Percentiles rank a stretch among this genome's conserved stretches.
Evolutionary conservation across 1,140 invertebrate genomes (phyloP).

Genomic region (Neodiprion fabricii): DNA sequence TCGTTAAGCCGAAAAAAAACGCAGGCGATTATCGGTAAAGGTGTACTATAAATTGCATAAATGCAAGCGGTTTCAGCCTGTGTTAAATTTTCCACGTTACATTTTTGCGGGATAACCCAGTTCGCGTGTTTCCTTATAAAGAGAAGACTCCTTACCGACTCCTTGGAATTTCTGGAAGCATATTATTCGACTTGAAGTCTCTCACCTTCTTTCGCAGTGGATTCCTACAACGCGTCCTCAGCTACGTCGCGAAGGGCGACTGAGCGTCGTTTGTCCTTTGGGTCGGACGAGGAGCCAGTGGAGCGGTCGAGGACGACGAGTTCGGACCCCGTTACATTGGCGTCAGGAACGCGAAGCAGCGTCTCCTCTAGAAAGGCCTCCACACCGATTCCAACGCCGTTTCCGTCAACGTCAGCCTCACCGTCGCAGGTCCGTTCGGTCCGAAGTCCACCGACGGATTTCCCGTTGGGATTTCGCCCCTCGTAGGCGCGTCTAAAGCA

Average conservation of each 20-base stretch:
- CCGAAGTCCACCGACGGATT: constrained; percentile 1
- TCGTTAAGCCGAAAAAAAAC: too few species aligned
- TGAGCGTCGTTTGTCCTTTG: not conserved
- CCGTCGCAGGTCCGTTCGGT: not conserved
- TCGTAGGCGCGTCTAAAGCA: not conserved
- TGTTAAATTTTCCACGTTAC: too few species aligned
- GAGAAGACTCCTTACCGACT: too few species aligned
- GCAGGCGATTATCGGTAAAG: too few species aligned
- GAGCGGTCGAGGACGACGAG: not conserved
- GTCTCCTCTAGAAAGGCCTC: not conserved
- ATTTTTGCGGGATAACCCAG: too few species aligned
- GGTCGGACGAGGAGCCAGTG: not conserved
- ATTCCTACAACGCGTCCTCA: not conserved
- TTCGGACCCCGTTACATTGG: not conserved
- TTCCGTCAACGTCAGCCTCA: not conserved
- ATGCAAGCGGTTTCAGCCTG: too few species aligned
- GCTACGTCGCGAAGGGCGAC: too few species aligned
- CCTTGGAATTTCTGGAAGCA: too few species aligned
- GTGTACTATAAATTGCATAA: too few species aligned
- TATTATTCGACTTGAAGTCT: too few species aligned
- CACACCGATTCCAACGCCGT: not conserved
- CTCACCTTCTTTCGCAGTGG: too few species aligned
- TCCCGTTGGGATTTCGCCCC: not conserved
- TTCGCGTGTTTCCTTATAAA: too few species aligned
- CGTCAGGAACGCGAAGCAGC: not conserved